Conservation (phyloP, 2,797 vertebrate species). For the Silurus lanzhouensis region DNA sequence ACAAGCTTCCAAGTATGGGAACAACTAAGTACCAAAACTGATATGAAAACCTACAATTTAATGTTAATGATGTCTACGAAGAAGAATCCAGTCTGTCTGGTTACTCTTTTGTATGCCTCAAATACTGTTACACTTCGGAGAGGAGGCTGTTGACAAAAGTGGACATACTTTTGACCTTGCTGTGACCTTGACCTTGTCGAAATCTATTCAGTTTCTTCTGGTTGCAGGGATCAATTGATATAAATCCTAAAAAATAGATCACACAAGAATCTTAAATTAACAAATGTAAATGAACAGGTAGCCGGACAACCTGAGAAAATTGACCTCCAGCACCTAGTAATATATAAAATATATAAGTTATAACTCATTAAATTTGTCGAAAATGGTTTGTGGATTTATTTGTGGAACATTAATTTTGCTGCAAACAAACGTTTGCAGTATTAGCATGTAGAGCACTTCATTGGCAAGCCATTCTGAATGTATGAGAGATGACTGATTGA, state of each 20-base stretch:
- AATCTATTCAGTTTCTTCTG: neutral
- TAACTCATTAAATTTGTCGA: neutral
- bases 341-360: neutral
- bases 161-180: neutral
- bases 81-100: neutral
- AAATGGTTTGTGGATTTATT: neutral
- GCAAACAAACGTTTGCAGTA: neutral
- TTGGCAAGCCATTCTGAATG: neutral
- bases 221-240: neutral
- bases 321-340: neutral
- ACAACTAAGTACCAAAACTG: neutral
- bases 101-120: neutral
- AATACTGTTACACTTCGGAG: neutral
- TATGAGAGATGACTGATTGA: neutral
- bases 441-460: neutral
- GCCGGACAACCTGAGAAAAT: neutral
- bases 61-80: neutral
- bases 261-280: neutral
- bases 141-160: neutral
- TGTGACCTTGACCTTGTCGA: neutral
- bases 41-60: too few species aligned
- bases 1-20: too few species aligned
- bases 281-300: neutral
- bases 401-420: neutral
- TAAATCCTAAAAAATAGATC: neutral